Evolutionary conservation across 2,797 vertebrate species (phyloP), one percentile per base, ranked within the genome.

Genomic region (Acridotheres tristis): DNA sequence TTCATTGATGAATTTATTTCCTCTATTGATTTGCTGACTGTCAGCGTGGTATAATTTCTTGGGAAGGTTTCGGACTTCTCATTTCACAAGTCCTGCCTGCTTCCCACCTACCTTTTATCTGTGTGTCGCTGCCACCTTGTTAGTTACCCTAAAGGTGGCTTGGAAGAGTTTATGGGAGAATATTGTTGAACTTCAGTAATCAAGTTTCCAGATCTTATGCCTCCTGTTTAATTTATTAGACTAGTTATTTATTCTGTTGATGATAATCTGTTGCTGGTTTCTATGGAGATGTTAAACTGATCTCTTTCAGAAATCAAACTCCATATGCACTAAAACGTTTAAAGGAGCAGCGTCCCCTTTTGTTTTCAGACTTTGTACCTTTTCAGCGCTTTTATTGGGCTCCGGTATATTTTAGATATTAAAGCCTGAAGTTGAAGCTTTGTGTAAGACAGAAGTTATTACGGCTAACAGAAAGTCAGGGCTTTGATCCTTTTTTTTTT

Each of bases 261-360:
- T 98, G 98, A 98, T 98, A 98, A 98, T 98, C 98, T 98, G 98
- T 98, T 98, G 98, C 98, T 98, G 97, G 98, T 98, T 98, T 98
- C 98, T 98, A 98, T 98, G 98, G 98, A 98, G 98, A 98, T 98
- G 98, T 98, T 98, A 98, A 98, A 98, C 98, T 98, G 98, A 98
- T 98, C 98, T 98, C 98, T 98, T 98, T 98, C 97, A 98, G 98
- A 98, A 98, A 98, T 98, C 98, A 98, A 98, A 98, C 98, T 98
- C 97, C 97, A 97, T 98, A 98, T 98, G 97, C 97, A 97, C 97
- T 97, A 97, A 98, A 98, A 97, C 97, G 97, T 98, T 98, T 98
- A 98, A 98, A 98, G 98, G 97, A 98, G 96, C 98, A 97, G 97
- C 76, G 82, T 96, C 94, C 96, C 75, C 90, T 96, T 97, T 95